Evolutionary conservation across 2,888 invertebrate genomes (phyloP).

Genomic region (Meteorus cinctellus): DNA sequence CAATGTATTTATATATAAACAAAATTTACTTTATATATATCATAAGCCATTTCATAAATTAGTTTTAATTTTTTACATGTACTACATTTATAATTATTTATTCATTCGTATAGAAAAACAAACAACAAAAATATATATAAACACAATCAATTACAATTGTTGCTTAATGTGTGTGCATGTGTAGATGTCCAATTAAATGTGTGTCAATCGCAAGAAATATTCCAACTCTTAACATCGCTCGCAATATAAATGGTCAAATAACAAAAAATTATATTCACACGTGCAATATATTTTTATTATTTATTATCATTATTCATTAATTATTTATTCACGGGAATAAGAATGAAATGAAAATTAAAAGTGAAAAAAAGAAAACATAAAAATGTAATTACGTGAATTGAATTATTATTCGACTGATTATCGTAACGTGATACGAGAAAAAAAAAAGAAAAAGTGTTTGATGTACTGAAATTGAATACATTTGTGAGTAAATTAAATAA

Average conservation of each 20-base stretch:
- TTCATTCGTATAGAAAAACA: conserved; percentile 52
- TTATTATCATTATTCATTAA: background rate
- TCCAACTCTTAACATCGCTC: background rate
- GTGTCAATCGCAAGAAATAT: background rate
- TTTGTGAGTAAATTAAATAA: background rate
- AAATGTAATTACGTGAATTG: conserved; percentile 51
- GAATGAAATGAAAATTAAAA: background rate
- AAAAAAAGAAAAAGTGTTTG: conserved; percentile 33
- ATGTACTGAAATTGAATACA: background rate
- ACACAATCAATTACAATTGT: conserved; percentile 51
- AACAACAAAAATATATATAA: conserved; percentile 46
- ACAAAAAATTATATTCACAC: background rate
- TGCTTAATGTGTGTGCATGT: conserved; percentile 24
- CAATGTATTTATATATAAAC: conserved; percentile 55
- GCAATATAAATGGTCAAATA: background rate
- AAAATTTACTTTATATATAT: conserved; percentile 45
- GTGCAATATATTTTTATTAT: background rate
- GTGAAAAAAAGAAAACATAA: conserved; percentile 55
- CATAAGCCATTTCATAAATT: conserved; percentile 5
- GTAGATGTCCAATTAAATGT: conserved; percentile 17
- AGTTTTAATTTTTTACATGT: conserved; percentile 4
- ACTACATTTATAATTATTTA: background rate
- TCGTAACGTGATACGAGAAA: conserved; percentile 50
- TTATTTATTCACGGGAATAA: background rate
- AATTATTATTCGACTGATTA: conserved; percentile 72